phyloP scores from a whole-genome alignment of 1,140 invertebrate species.

The Megalopta genalis region DNA sequence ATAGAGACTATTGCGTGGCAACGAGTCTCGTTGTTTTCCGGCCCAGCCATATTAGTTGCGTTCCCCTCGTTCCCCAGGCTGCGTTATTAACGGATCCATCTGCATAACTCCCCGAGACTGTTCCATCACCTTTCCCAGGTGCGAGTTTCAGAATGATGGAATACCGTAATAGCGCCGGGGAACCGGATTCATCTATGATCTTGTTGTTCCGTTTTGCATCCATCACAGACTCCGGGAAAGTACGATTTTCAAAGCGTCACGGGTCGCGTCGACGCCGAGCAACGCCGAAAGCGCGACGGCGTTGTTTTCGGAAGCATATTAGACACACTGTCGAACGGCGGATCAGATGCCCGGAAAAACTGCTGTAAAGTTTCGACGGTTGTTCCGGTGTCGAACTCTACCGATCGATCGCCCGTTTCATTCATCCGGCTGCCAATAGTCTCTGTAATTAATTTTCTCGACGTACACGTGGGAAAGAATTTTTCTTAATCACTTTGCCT shows the following conservation, averaged over 20 bases:
- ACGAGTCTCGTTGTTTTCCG: background rate
- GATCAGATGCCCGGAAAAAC: no score
- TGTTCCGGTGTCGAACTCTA: no score
- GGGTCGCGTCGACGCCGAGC: background rate
- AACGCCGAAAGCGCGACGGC: background rate
- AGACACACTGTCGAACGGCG: no score
- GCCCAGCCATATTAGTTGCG: background rate
- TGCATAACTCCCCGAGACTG: conserved; percentile 3
- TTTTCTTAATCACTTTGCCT: no score
- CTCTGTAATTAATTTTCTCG: no score
- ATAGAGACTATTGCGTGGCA: background rate
- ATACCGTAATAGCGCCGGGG: conserved; percentile 12
- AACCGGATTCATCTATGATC: conserved; percentile 23
- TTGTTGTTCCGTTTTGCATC: conserved; percentile 38
- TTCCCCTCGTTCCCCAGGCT: background rate
- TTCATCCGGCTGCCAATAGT: no score
- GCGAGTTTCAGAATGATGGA: conserved; percentile 32
- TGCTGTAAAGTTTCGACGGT: no score
- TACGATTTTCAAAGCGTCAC: background rate
- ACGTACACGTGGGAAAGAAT: no score
- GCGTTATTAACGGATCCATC: conserved; percentile 30
- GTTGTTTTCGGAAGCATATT: background rate
- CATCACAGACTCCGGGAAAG: conserved; percentile 27
- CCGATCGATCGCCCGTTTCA: no score
- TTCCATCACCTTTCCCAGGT: conserved; percentile 17